A percentile compares a stretch with the other conserved stretches of the same genome.
These are phyloP conservation scores for Microdon myrmicae DNA, from an alignment of 2,888 invertebrate species.

Conservation along the genomic window DNA sequence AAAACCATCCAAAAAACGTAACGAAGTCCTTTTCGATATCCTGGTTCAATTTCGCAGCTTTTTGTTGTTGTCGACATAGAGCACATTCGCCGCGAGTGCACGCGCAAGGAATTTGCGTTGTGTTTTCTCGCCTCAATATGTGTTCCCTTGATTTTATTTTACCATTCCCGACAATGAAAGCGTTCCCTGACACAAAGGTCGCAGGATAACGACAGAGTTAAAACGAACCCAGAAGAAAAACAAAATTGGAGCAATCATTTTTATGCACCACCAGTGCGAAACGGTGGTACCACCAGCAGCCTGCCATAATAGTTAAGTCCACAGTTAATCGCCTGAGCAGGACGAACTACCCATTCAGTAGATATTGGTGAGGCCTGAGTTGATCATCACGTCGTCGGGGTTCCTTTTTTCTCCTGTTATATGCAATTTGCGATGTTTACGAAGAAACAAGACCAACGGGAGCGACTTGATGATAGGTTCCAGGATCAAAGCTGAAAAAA, in stretches of 20 bases:
- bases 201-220: conserved; percentile 22
- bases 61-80: conserved; percentile 10
- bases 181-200: conserved; percentile 26
- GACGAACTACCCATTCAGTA: conserved; percentile 22
- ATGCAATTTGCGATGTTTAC: conserved; percentile 31
- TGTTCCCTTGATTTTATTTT: conserved; percentile 36
- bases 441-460: conserved; percentile 38
- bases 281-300: conserved; percentile 49
- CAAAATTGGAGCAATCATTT: conserved; percentile 52
- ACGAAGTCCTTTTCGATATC: conserved; percentile 22
- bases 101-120: conserved; percentile 27
- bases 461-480: conserved; percentile 47
- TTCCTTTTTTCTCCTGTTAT: conserved; percentile 19
- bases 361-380: conserved; percentile 17
- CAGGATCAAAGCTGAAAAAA: too few relatives aligned
- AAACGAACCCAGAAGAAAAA: background rate
- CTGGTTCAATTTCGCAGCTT: too few relatives aligned
- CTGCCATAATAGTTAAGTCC: conserved; percentile 52
- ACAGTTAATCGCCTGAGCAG: conserved; percentile 47
- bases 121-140: conserved; percentile 1
- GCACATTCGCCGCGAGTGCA: conserved; percentile 34
- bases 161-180: conserved; percentile 39
- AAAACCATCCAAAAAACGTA: conserved; percentile 23
- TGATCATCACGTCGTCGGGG: conserved; percentile 24
- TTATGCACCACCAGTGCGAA: conserved; percentile 51